A percentile compares a stretch with the other conserved stretches of the same genome.
Evolutionary conservation across 2,888 invertebrate species (phyloP).

Genomic region (Yponomeuta plumbellus): DNA sequence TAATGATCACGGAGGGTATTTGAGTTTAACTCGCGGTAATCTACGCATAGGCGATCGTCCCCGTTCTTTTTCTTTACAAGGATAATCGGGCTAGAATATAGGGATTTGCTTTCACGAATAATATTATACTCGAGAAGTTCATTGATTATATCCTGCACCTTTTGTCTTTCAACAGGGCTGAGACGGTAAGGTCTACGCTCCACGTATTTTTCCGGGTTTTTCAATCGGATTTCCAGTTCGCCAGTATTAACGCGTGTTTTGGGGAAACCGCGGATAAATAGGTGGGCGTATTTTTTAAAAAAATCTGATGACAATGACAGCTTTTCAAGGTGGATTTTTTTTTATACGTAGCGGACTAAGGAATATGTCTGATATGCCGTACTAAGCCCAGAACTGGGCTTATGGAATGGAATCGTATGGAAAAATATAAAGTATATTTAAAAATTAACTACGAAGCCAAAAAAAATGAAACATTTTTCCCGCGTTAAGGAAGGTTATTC

Average conservation of each 20-base stretch:
- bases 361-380: too few relatives aligned
- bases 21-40: conserved; percentile 23
- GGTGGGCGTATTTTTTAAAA: conserved; percentile 27
- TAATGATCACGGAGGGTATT: conserved; percentile 19
- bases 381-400: too few relatives aligned
- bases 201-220: conserved; percentile 28
- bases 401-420: too few relatives aligned
- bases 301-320: too few relatives aligned
- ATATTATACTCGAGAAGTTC: conserved; percentile 32
- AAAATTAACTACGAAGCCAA: too few relatives aligned
- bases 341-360: too few relatives aligned
- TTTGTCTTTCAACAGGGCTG: conserved; percentile 31
- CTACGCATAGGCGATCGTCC: conserved; percentile 24
- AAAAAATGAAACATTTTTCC: too few relatives aligned
- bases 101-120: conserved; percentile 32
- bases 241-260: conserved; percentile 31
- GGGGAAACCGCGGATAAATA: conserved; percentile 30
- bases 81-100: conserved; percentile 33
- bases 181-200: conserved; percentile 32
- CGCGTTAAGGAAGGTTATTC: too few relatives aligned
- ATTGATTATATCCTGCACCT: conserved; percentile 27
- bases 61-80: conserved; percentile 34
- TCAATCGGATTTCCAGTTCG: conserved; percentile 26
- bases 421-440: too few relatives aligned
- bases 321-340: too few relatives aligned